Evolutionary conservation across 2,888 invertebrate species (phyloP).

Genomic region (Alviniconcha strummeri): DNA sequence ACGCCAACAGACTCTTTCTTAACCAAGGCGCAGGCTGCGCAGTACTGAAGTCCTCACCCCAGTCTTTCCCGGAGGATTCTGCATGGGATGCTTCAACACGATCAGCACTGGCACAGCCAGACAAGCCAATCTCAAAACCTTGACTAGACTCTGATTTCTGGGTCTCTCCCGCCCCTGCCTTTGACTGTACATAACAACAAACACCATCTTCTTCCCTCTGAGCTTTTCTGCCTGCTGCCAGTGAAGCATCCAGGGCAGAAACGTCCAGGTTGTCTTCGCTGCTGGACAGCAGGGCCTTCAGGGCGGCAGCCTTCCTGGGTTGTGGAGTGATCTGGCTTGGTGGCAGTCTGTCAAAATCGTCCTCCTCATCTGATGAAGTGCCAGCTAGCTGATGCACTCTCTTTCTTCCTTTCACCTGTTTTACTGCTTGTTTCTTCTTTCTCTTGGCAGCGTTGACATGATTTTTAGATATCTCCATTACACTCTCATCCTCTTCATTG

Average conservation of each 20-base stretch:
- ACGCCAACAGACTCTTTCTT: too few relatives aligned
- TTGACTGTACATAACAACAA: too few relatives aligned
- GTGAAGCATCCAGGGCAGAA: not conserved
- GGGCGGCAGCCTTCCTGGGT: not conserved
- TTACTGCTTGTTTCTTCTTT: constrained; percentile 5
- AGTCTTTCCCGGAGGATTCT: too few relatives aligned
- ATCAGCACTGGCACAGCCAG: too few relatives aligned
- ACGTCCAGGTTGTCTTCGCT: constrained; percentile 29
- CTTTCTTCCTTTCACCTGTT: constrained; percentile 27
- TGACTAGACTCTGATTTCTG: not conserved
- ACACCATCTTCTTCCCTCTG: not conserved
- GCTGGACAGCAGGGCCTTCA: constrained; percentile 31
- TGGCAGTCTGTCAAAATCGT: constrained; percentile 15
- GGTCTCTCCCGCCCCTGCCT: too few relatives aligned
- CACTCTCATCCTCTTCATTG: constrained; percentile 23
- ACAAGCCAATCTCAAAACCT: not conserved
- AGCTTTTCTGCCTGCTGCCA: not conserved
- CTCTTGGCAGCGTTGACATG: constrained; percentile 7
- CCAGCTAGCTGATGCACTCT: constrained; percentile 29
- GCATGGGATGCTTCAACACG: too few relatives aligned
- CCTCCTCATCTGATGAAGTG: constrained; percentile 33
- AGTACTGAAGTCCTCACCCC: not conserved
- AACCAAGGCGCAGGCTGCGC: too few relatives aligned
- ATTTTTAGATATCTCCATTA: not conserved
- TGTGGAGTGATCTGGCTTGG: constrained; percentile 1